Conservation (phyloP, 2,888 invertebrate genomes). For the Atethmia centrago region DNA sequence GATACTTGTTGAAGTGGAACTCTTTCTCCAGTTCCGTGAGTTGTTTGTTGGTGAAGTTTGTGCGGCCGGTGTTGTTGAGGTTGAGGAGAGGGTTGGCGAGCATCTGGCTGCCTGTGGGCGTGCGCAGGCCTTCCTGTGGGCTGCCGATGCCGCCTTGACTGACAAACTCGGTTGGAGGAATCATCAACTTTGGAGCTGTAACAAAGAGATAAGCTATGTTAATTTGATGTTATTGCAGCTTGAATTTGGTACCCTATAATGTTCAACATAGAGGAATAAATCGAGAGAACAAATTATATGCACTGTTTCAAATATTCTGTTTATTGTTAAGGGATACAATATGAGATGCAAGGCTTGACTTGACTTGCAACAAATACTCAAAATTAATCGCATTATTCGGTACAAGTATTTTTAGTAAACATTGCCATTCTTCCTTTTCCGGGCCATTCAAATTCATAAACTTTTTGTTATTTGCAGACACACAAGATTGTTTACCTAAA, state of each 20-base stretch:
- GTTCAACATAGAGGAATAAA: not conserved
- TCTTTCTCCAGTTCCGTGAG: constrained; percentile 99
- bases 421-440: constrained; percentile 57
- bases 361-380: constrained; percentile 16
- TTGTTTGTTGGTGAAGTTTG: constrained; percentile 99
- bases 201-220: constrained; percentile 65
- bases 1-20: constrained; percentile 99
- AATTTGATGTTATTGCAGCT: too few species aligned
- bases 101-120: constrained; percentile 87
- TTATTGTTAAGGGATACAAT: not conserved
- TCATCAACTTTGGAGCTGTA: constrained; percentile 92
- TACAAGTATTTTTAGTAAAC: constrained; percentile 49
- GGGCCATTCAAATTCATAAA: constrained; percentile 47
- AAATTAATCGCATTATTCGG: constrained; percentile 37
- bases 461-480: constrained; percentile 57
- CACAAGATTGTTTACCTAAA: constrained; percentile 77
- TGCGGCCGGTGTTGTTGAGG: constrained; percentile 96
- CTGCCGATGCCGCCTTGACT: constrained; percentile 87
- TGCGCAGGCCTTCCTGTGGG: constrained; percentile 87
- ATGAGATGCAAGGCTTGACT: too few species aligned
- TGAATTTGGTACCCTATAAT: not conserved
- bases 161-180: constrained; percentile 89
- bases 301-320: not conserved
- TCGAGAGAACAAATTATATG: too few species aligned
- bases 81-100: constrained; percentile 87